These are phyloP conservation scores for Fistularia tabacaria DNA, from an alignment of 2,797 vertebrate species.

Conservation along the genomic window DNA sequence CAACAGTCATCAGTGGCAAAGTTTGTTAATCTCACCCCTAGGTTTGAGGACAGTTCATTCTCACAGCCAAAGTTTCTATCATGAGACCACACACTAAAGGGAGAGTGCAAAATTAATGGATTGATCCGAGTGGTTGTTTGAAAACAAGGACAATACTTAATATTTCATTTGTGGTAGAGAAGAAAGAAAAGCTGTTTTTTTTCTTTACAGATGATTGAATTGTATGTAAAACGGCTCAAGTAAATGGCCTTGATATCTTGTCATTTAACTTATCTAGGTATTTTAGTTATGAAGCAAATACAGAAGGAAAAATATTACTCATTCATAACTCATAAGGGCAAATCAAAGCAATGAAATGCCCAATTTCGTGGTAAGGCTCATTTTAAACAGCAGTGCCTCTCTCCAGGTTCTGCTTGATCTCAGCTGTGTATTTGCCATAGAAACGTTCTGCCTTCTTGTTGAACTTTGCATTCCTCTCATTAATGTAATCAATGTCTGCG, in stretches of 20 bases:
- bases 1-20: constrained; percentile 33
- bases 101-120: constrained; percentile 24
- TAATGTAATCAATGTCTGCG: constrained; percentile 96
- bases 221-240: not conserved
- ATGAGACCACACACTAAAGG: constrained; percentile 47
- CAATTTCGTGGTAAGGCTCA: not conserved
- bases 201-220: not conserved
- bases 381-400: constrained; percentile 91
- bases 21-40: constrained; percentile 26
- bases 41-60: constrained; percentile 40
- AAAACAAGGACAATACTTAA: constrained; percentile 16
- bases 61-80: constrained; percentile 42
- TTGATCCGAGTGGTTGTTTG: constrained; percentile 50
- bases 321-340: too few relatives aligned
- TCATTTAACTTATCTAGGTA: too few relatives aligned
- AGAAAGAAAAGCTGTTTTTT: too few relatives aligned
- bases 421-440: constrained; percentile 96
- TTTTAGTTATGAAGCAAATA: too few relatives aligned
- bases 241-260: too few relatives aligned
- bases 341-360: not conserved
- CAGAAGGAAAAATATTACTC: too few relatives aligned
- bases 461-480: constrained; percentile 97
- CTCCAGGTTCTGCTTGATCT: constrained; percentile 98
- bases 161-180: not conserved
- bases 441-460: constrained; percentile 97